Evolutionary conservation across 2,113 vertebrate species (phyloP).

Genomic region (Psephotus haematonotus): DNA sequence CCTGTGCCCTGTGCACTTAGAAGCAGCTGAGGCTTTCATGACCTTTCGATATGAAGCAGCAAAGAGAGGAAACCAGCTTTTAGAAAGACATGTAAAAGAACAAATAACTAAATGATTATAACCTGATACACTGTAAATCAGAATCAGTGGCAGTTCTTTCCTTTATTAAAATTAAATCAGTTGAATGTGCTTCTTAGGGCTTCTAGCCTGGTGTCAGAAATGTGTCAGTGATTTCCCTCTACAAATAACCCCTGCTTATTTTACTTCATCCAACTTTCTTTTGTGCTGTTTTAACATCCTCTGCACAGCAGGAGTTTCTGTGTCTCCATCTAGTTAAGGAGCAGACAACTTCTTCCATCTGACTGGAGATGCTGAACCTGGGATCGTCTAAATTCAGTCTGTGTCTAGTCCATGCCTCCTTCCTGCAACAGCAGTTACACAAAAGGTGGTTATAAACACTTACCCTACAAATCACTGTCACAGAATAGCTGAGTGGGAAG

Average conservation of each 20-base stretch:
- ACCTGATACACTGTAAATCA: not conserved
- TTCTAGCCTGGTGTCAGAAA: not conserved
- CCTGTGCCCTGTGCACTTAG: not conserved
- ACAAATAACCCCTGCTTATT: not conserved
- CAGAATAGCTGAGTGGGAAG: not conserved
- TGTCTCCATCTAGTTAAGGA: not conserved
- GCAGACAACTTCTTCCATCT: not conserved
- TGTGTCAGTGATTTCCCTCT: not conserved
- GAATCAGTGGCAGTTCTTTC: not conserved
- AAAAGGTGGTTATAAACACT: not conserved
- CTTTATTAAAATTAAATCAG: not conserved
- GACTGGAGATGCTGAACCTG: accelerated
- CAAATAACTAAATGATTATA: not conserved
- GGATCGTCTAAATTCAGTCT: not conserved
- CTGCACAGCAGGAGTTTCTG: not conserved
- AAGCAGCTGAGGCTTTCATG: not conserved
- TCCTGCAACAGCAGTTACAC: not conserved
- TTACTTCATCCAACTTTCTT: not conserved
- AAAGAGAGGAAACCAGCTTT: not conserved
- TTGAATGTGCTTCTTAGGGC: not conserved
- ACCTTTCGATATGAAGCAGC: not conserved
- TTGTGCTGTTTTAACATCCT: not conserved
- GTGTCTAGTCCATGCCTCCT: not conserved
- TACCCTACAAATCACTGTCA: not conserved
- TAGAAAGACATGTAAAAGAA: not conserved